phyloP scores from a whole-genome alignment of 2,113 vertebrate species.

The Takifugu bimaculatus region DNA sequence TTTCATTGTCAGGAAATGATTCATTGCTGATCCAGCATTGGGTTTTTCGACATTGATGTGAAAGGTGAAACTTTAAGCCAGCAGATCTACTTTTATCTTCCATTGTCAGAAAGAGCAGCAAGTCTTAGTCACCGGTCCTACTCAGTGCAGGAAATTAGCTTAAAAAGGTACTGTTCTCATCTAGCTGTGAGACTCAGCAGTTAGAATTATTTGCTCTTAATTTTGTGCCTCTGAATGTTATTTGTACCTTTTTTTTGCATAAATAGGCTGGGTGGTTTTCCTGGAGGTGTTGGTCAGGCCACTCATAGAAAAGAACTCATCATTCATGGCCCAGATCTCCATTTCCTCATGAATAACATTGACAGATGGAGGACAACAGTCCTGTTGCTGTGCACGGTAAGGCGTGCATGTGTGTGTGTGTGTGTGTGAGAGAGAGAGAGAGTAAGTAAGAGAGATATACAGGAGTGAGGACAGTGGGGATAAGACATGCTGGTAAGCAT shows the following conservation, averaged over 20 bases:
- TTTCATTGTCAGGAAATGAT: too few relatives aligned
- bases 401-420: slow-evolving; percentile 19
- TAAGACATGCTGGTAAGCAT: slow-evolving; percentile 18
- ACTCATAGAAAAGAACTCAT: slow-evolving; percentile 58
- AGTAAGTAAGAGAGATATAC: slow-evolving; percentile 14
- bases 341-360: slow-evolving; percentile 70
- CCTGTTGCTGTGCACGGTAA: slow-evolving; percentile 56
- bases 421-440: slow-evolving; percentile 12
- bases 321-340: slow-evolving; percentile 57
- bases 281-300: slow-evolving; percentile 40
- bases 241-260: slow-evolving; percentile 27
- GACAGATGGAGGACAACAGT: slow-evolving; percentile 66
- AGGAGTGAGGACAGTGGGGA: slow-evolving; percentile 17
- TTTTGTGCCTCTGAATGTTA: not conserved
- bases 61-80: too few relatives aligned
- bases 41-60: too few relatives aligned
- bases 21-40: too few relatives aligned
- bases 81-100: too few relatives aligned
- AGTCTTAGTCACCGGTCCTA: too few relatives aligned
- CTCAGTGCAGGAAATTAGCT: too few relatives aligned
- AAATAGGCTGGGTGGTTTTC: slow-evolving; percentile 31
- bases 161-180: too few relatives aligned
- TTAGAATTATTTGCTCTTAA: too few relatives aligned
- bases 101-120: too few relatives aligned
- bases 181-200: too few relatives aligned